Percentiles rank a stretch among this genome's conserved stretches.
These are phyloP conservation scores for Astyanax mexicanus DNA, from an alignment of 2,797 vertebrate species.

Conservation along the genomic window DNA sequence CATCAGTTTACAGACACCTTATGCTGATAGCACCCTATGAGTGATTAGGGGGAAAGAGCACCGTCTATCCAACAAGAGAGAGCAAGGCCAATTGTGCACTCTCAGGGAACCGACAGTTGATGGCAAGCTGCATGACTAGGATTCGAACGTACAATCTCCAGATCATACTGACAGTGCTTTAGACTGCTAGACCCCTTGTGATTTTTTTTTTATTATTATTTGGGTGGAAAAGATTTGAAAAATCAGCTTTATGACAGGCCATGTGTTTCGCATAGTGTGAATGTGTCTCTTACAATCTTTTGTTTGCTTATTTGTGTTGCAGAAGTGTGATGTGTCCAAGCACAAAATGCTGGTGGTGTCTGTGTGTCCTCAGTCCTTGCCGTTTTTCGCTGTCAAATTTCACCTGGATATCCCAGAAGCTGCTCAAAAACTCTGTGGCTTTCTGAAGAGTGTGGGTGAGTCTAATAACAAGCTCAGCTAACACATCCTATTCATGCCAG, in stretches of 20 bases:
- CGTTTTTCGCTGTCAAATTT: conserved; percentile 94
- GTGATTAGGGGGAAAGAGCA: too few relatives aligned
- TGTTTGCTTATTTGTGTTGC: conserved; percentile 34
- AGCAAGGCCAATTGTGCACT: too few relatives aligned
- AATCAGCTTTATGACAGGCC: background rate
- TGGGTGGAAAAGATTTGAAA: too few relatives aligned
- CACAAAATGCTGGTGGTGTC: conserved; percentile 93
- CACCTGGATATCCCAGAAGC: conserved; percentile 85
- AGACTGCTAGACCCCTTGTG: too few relatives aligned
- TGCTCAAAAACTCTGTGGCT: conserved; percentile 88
- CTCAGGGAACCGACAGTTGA: too few relatives aligned
- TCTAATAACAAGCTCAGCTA: conserved; percentile 2
- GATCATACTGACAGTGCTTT: too few relatives aligned
- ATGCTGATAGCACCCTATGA: too few relatives aligned
- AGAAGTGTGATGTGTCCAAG: conserved; percentile 91
- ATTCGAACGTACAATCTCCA: too few relatives aligned
- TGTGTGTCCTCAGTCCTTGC: conserved; percentile 93
- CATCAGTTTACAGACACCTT: too few relatives aligned
- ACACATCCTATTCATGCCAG: background rate
- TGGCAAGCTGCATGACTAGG: too few relatives aligned
- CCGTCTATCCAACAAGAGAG: too few relatives aligned
- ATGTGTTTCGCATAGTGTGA: background rate
- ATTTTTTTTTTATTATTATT: too few relatives aligned
- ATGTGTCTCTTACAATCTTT: background rate
- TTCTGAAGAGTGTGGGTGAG: conserved; percentile 94